Conservation (phyloP, 2,888 invertebrate species). For the Nysson spinosus region DNA sequence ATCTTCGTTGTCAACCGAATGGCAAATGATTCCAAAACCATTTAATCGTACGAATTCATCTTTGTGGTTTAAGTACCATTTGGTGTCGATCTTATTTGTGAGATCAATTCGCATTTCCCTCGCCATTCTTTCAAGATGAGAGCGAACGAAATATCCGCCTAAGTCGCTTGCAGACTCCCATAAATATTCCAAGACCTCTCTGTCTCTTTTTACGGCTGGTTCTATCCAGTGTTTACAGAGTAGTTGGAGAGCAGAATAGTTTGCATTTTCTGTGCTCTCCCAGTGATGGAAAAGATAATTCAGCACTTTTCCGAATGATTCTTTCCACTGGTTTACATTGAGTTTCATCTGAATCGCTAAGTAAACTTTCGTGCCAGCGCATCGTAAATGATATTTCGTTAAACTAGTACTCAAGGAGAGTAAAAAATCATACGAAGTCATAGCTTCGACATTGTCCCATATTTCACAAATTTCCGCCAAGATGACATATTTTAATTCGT, state of each 20-base stretch:
- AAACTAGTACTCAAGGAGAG: conserved; percentile 73
- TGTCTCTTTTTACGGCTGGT: conserved; percentile 57
- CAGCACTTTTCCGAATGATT: conserved; percentile 75
- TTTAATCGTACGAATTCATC: conserved; percentile 65
- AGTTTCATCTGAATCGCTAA: conserved; percentile 78
- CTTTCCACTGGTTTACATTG: conserved; percentile 77
- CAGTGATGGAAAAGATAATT: conserved; percentile 67
- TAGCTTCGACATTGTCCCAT: conserved; percentile 56
- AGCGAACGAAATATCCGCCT: conserved; percentile 48
- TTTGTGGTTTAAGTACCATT: conserved; percentile 42
- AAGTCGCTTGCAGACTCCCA: conserved; percentile 47
- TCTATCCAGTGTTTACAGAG: conserved; percentile 70
- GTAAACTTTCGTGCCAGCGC: conserved; percentile 82
- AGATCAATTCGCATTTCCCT: conserved; percentile 47
- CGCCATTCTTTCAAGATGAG: conserved; percentile 61
- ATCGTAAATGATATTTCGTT: conserved; percentile 79
- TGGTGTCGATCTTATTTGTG: conserved; percentile 16
- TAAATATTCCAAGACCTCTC: conserved; percentile 51
- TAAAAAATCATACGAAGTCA: conserved; percentile 53
- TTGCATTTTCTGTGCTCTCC: conserved; percentile 54
- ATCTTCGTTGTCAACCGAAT: conserved; percentile 28
- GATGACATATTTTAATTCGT: conserved; percentile 81
- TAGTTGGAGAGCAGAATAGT: conserved; percentile 58
- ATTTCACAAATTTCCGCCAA: conserved; percentile 78
- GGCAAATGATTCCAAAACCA: conserved; percentile 61